Evolutionary conservation across 2,888 invertebrate species (phyloP).

Genomic region (Caenorhabditis doughertyi): DNA sequence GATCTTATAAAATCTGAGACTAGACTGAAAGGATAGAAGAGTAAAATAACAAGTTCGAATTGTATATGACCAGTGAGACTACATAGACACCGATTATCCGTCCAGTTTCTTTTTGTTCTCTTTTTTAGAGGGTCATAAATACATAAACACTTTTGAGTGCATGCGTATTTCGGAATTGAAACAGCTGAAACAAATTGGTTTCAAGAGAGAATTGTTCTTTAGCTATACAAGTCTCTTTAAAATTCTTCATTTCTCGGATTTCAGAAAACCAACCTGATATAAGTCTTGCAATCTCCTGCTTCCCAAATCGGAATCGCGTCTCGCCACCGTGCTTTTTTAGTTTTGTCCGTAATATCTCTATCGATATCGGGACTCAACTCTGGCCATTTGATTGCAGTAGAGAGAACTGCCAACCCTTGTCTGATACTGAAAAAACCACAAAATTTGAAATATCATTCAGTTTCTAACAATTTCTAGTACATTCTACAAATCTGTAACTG

Average conservation of each 20-base stretch:
- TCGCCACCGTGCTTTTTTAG: constrained; percentile 46
- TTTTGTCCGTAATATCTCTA: constrained; percentile 30
- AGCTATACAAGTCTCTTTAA: not conserved
- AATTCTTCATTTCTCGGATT: too few relatives aligned
- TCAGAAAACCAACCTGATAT: constrained; percentile 44
- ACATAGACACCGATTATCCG: constrained; percentile 46
- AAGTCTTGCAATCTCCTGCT: constrained; percentile 54
- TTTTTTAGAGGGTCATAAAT: constrained; percentile 42
- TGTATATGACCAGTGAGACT: not conserved
- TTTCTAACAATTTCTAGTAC: not conserved
- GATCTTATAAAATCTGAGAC: not conserved
- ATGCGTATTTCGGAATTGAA: constrained; percentile 12
- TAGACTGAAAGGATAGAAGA: not conserved
- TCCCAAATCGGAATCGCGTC: constrained; percentile 57
- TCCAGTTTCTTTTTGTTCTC: constrained; percentile 35
- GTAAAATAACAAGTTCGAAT: not conserved
- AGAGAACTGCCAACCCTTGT: constrained; percentile 12
- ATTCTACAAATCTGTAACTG: not conserved
- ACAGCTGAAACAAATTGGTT: constrained; percentile 13
- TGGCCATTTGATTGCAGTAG: constrained; percentile 27
- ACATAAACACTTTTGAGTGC: constrained; percentile 44
- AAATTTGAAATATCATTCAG: not conserved
- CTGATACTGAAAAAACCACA: constrained; percentile 33
- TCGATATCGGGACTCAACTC: constrained; percentile 14
- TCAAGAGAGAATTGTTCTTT: not conserved